Evolutionary conservation across 2,888 invertebrate species (phyloP).

Genomic region (Euplexia lucipara): DNA sequence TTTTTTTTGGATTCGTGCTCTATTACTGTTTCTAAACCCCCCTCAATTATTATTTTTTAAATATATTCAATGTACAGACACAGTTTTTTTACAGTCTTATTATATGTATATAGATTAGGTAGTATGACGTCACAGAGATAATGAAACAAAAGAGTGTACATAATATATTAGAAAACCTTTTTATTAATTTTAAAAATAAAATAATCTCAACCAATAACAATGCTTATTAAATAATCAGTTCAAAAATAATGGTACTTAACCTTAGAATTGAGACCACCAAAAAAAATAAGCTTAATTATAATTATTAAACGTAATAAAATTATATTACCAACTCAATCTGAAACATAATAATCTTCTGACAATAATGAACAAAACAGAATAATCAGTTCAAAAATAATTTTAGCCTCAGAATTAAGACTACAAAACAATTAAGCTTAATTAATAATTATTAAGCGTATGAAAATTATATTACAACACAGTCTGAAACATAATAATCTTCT

Average conservation of each 20-base stretch:
- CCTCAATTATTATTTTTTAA: no score
- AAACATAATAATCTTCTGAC: no score
- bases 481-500: slow-evolving; percentile 37
- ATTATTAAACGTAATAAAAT: slow-evolving; percentile 11
- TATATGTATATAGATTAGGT: no score
- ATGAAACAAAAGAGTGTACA: slow-evolving; percentile 32
- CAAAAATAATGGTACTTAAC: slow-evolving; percentile 7
- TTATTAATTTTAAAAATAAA: slow-evolving; percentile 26
- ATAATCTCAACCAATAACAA: slow-evolving; percentile 11
- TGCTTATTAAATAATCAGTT: slow-evolving; percentile 16
- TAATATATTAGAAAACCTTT: slow-evolving; percentile 36
- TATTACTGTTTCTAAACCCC: no score
- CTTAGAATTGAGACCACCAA: slow-evolving; percentile 6
- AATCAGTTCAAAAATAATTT: slow-evolving; percentile 23
- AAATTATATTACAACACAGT: slow-evolving; percentile 33
- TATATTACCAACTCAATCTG: slow-evolving; percentile 2
- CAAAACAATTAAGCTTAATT: slow-evolving; percentile 34
- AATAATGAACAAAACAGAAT: no score
- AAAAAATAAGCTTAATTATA: slow-evolving; percentile 7
- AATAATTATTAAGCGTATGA: slow-evolving; percentile 36
- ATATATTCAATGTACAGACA: no score
- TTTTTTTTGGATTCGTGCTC: no score
- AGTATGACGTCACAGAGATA: slow-evolving; percentile 17
- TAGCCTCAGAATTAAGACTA: slow-evolving; percentile 36
- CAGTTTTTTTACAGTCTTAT: no score